A percentile compares a stretch with the other conserved stretches of the same genome.
phyloP scores from a whole-genome alignment of 92 coral and sea anemone species.

The Phymanthus crucifer region DNA sequence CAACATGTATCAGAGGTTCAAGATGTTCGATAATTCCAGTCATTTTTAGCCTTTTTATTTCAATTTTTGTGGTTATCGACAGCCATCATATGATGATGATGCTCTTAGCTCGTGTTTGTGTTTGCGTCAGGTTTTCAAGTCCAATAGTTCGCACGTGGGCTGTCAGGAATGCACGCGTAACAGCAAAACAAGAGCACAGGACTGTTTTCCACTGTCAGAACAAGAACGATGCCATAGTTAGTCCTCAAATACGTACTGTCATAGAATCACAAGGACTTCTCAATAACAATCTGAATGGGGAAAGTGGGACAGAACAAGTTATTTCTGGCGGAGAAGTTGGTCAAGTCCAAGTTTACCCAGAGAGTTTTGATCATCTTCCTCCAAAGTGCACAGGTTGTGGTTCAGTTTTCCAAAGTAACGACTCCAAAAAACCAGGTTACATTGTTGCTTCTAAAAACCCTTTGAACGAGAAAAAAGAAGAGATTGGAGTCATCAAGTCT shows the following conservation, averaged over 20 bases:
- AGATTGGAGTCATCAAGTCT: slow-evolving; percentile 24
- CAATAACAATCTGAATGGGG: neutral
- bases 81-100: neutral
- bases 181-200: neutral
- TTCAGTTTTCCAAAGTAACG: slow-evolving; percentile 81
- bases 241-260: neutral
- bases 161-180: neutral
- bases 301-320: neutral
- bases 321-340: neutral
- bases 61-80: neutral
- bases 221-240: neutral
- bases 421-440: slow-evolving; percentile 66
- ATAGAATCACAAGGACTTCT: neutral
- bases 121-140: neutral
- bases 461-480: slow-evolving; percentile 11
- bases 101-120: neutral
- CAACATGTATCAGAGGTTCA: no score
- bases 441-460: slow-evolving; percentile 68
- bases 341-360: slow-evolving; percentile 55
- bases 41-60: neutral
- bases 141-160: slow-evolving; percentile 5
- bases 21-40: neutral
- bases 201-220: neutral
- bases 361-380: slow-evolving; percentile 61
- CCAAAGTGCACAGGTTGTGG: slow-evolving; percentile 96